Evolutionary conservation across 2,888 invertebrate species (phyloP).

Genomic region (Metalampra italica): DNA sequence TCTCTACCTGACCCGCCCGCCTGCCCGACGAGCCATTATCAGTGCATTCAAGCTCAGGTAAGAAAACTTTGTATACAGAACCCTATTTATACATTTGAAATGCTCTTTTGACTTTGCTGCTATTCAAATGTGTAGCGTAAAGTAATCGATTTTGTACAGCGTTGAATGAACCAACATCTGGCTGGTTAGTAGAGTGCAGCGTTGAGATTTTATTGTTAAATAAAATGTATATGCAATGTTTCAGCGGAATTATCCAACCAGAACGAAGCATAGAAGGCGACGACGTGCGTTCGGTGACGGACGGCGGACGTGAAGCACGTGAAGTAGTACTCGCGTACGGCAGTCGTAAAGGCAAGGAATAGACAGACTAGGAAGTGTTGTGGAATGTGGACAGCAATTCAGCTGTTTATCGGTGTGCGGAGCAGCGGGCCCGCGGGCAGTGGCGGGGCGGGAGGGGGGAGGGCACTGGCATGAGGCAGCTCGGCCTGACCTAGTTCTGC

Average conservation of each 20-base stretch:
- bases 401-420: constrained; percentile 29
- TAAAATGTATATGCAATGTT: not conserved
- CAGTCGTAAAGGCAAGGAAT: constrained; percentile 12
- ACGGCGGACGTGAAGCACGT: constrained; percentile 14
- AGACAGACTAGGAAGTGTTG: constrained; percentile 34
- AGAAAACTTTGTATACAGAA: constrained; percentile 42
- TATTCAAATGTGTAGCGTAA: constrained; percentile 29
- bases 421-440: constrained; percentile 8
- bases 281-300: constrained; percentile 19
- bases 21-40: constrained; percentile 49
- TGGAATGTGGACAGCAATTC: constrained; percentile 35
- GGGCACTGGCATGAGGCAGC: constrained; percentile 49
- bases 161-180: constrained; percentile 6
- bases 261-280: constrained; percentile 10
- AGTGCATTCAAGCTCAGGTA: constrained; percentile 49
- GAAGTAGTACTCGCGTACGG: constrained; percentile 16
- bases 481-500: constrained; percentile 71
- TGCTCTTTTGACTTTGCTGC: constrained; percentile 30
- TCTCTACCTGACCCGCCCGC: constrained; percentile 65
- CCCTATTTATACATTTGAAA: constrained; percentile 35
- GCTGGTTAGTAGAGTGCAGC: not conserved
- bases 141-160: constrained; percentile 24
- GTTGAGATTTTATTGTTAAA: not conserved
- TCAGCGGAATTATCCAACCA: not conserved
- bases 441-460: constrained; percentile 29